Evolutionary conservation across 2,113 vertebrate genomes (phyloP).

Genomic region (Myocastor coypus): DNA sequence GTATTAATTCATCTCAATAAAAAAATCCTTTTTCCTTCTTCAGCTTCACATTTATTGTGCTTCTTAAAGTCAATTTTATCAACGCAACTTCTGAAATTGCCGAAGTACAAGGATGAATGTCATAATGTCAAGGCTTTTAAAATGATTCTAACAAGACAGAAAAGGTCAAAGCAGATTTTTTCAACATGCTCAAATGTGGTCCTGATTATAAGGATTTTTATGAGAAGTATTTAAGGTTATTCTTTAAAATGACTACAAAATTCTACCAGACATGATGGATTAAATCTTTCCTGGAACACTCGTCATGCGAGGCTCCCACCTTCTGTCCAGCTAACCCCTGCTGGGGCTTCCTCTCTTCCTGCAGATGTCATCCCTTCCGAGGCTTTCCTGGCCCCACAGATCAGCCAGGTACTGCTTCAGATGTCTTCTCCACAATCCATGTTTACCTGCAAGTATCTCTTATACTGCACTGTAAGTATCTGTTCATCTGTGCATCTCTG

Average conservation of each 20-base stretch:
- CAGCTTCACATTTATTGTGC: constrained; percentile 62
- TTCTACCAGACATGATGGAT: constrained; percentile 46
- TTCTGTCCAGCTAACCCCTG: neutral
- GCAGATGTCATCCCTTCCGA: constrained; percentile 2
- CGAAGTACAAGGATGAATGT: constrained; percentile 75
- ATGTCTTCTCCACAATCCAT: neutral
- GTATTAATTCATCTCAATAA: constrained; percentile 59
- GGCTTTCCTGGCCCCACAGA: neutral
- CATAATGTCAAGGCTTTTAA: constrained; percentile 69
- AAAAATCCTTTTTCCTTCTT: constrained; percentile 42
- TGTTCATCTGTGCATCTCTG: neutral
- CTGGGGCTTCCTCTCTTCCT: neutral
- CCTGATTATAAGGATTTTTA: constrained; percentile 81
- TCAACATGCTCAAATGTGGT: constrained; percentile 75
- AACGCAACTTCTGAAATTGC: constrained; percentile 68
- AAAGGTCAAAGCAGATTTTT: constrained; percentile 82
- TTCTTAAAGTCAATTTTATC: constrained; percentile 78
- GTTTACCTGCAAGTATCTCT: neutral
- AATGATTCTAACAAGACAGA: constrained; percentile 78
- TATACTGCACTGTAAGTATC: neutral
- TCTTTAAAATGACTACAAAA: constrained; percentile 61
- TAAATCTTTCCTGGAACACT: constrained; percentile 60
- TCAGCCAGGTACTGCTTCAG: neutral
- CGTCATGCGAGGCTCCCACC: neutral
- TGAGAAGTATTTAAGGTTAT: constrained; percentile 70